A percentile compares a stretch with the other conserved stretches of the same genome.
Evolutionary conservation across 1,140 invertebrate species (phyloP).

Genomic region (Drosophila oshimai): DNA sequence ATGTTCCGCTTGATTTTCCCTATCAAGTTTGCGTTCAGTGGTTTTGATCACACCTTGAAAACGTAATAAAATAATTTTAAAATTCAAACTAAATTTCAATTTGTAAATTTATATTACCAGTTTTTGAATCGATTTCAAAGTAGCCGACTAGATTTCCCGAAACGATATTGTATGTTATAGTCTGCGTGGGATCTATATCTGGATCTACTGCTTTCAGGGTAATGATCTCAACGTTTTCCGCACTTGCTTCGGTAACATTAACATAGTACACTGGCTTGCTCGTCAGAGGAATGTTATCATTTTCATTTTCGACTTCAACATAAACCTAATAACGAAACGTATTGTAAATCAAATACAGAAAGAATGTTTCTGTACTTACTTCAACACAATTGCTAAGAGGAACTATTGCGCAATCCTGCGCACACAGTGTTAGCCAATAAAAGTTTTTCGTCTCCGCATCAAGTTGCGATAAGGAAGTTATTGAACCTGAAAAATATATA

Average conservation of each 20-base stretch:
- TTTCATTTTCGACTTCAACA: constrained; percentile 93
- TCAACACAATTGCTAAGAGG: constrained; percentile 91
- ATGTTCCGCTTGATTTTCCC: constrained; percentile 92
- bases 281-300: constrained; percentile 96
- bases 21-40: constrained; percentile 91
- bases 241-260: constrained; percentile 91
- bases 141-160: constrained; percentile 95
- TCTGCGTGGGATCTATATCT: constrained; percentile 88
- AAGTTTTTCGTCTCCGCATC: constrained; percentile 93
- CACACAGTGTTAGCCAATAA: constrained; percentile 97
- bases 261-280: constrained; percentile 93
- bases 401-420: constrained; percentile 94
- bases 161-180: constrained; percentile 91
- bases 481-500: constrained; percentile 87
- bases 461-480: constrained; percentile 91
- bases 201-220: constrained; percentile 91
- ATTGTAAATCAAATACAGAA: not conserved
- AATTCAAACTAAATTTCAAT: not conserved
- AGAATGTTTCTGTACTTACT: constrained; percentile 84
- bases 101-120: constrained; percentile 86
- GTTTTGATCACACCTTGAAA: constrained; percentile 92
- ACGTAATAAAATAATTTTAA: constrained; percentile 11
- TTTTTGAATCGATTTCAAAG: constrained; percentile 92
- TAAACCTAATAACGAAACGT: constrained; percentile 87
- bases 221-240: constrained; percentile 88